Evolutionary conservation across 2,797 vertebrate genomes (phyloP).

Genomic region (Pangasius macronema): DNA sequence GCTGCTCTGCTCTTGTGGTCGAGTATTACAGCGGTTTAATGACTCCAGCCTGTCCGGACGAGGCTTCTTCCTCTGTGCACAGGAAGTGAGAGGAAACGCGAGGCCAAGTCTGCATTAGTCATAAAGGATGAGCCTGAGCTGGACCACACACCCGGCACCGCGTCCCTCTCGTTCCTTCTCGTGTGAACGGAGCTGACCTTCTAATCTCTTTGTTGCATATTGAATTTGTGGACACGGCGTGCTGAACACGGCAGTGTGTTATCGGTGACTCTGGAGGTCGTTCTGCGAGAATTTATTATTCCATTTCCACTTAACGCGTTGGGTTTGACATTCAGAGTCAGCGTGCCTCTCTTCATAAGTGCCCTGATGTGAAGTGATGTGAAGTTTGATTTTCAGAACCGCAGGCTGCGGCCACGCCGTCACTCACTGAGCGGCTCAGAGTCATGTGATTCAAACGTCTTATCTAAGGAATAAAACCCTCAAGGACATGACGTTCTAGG

Average conservation of each 20-base stretch:
- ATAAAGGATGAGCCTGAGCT: slow-evolving; percentile 33
- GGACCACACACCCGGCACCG: slow-evolving; percentile 40
- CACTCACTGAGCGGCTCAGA: background rate
- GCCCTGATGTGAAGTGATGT: background rate
- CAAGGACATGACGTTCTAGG: background rate
- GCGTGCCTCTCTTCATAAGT: too few species aligned
- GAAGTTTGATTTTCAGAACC: background rate
- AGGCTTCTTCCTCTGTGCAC: slow-evolving; percentile 45
- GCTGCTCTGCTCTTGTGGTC: slow-evolving; percentile 22
- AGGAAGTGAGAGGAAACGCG: slow-evolving; percentile 38
- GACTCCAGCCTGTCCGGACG: slow-evolving; percentile 56
- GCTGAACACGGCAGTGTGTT: background rate
- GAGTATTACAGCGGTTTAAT: slow-evolving; percentile 43
- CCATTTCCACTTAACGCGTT: background rate
- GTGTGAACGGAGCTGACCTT: background rate
- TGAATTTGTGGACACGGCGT: background rate
- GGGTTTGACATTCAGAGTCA: too few species aligned
- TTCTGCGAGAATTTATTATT: background rate
- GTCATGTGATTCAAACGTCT: background rate
- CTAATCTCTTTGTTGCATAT: background rate
- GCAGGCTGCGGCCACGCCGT: background rate
- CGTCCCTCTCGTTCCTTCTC: background rate
- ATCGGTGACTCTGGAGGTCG: background rate
- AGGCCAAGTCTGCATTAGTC: slow-evolving; percentile 36
- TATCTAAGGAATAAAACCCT: background rate